phyloP scores from a whole-genome alignment of 2,888 invertebrate genomes.

The Mythimna albipuncta region DNA sequence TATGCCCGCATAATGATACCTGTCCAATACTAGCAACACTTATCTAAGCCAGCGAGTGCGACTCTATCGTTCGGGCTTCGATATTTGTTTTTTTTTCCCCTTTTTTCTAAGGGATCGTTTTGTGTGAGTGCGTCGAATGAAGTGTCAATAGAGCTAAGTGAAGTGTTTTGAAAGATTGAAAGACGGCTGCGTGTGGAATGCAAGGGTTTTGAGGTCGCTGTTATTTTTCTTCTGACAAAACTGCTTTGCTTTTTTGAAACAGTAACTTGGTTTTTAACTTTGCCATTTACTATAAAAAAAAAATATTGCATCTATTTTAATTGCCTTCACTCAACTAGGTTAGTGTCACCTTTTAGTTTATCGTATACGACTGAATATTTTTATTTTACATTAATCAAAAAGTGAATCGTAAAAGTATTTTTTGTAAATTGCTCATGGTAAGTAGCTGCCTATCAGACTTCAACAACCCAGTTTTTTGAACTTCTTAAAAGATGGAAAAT shows the following conservation, averaged over 20 bases:
- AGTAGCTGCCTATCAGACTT: no score
- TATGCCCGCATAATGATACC: slow-evolving; percentile 90
- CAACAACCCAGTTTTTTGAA: no score
- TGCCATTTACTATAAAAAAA: background rate
- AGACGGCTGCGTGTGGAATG: slow-evolving; percentile 44
- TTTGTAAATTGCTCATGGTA: no score
- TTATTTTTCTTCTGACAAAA: slow-evolving; percentile 11
- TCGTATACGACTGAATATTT: no score
- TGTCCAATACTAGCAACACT: slow-evolving; percentile 87
- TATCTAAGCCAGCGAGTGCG: slow-evolving; percentile 77
- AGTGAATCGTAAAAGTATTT: no score
- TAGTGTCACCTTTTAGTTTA: no score
- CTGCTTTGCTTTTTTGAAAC: background rate
- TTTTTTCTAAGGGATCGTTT: slow-evolving; percentile 62
- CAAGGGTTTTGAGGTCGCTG: slow-evolving; percentile 18
- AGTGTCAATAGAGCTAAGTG: slow-evolving; percentile 61
- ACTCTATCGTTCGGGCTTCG: slow-evolving; percentile 70
- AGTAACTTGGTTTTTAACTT: background rate
- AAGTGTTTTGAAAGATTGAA: slow-evolving; percentile 59
- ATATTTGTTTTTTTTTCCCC: slow-evolving; percentile 60
- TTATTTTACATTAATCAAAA: no score
- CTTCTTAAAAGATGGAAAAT: background rate
- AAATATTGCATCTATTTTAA: no score
- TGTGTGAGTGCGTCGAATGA: slow-evolving; percentile 61
- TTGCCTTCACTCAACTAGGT: no score